phyloP scores from a whole-genome alignment of 2,888 invertebrate species.

The Apotomis betuletana region DNA sequence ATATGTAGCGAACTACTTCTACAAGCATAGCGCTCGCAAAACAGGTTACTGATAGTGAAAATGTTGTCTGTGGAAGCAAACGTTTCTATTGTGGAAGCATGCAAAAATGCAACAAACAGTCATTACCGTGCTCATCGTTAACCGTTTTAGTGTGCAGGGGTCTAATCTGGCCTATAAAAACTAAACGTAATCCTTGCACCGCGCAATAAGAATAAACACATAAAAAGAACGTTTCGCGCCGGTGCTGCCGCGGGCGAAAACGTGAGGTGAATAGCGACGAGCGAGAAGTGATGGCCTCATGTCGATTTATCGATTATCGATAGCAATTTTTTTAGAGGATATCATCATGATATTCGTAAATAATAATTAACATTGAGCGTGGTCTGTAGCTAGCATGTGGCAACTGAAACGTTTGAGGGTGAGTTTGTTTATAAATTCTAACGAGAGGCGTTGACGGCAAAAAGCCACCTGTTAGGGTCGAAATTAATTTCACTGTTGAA shows the following conservation, averaged over 20 bases:
- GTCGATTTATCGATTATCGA: not conserved
- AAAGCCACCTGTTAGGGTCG: too few species aligned
- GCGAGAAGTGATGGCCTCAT: constrained; percentile 5
- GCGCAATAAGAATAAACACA: constrained; percentile 46
- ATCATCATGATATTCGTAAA: too few species aligned
- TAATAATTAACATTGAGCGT: too few species aligned
- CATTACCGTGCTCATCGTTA: constrained; percentile 37
- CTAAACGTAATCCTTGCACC: constrained; percentile 44
- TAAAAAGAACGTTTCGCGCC: constrained; percentile 47
- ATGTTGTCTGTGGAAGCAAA: too few species aligned
- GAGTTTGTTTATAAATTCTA: too few species aligned
- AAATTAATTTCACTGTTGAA: constrained; percentile 5
- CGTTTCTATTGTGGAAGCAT: not conserved
- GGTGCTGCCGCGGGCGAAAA: constrained; percentile 41
- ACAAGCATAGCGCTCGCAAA: too few species aligned
- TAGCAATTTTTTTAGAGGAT: too few species aligned
- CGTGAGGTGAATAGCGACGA: constrained; percentile 46
- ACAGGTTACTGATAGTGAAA: too few species aligned
- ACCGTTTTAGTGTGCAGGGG: constrained; percentile 41
- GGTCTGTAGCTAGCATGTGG: too few species aligned
- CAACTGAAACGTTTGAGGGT: too few species aligned
- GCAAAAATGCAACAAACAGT: constrained; percentile 8
- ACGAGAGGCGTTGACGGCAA: too few species aligned
- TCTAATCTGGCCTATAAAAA: constrained; percentile 47
- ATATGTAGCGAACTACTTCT: too few species aligned